phyloP scores from a whole-genome alignment of 2,888 invertebrate genomes.

The Agrochola lychnidis region DNA sequence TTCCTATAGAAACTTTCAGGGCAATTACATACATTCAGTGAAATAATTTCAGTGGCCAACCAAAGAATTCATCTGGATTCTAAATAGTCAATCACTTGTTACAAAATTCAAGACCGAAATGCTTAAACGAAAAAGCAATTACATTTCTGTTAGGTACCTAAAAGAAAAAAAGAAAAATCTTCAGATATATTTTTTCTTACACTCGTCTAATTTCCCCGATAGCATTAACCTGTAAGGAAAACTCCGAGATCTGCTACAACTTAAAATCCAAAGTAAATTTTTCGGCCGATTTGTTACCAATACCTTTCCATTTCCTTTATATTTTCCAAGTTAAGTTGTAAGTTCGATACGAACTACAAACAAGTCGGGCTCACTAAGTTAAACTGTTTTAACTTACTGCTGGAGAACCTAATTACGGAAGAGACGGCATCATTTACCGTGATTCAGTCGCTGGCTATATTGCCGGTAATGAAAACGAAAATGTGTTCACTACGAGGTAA shows the following conservation, averaged over 20 bases:
- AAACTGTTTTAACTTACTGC: conserved; percentile 45
- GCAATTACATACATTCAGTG: neutral
- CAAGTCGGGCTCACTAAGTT: conserved; percentile 60
- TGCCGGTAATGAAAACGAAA: conserved; percentile 55
- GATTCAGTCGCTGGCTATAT: conserved; percentile 55
- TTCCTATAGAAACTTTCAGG: conserved; percentile 5
- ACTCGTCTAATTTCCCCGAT: conserved; percentile 46
- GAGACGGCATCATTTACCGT: conserved; percentile 53
- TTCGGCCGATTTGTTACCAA: conserved; percentile 63
- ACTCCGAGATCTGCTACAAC: conserved; percentile 57
- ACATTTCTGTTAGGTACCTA: conserved; percentile 30
- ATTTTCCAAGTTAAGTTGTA: conserved; percentile 54
- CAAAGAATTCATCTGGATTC: conserved; percentile 26
- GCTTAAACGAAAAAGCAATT: conserved; percentile 33
- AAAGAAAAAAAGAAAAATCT: conserved; percentile 21
- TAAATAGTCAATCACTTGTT: conserved; percentile 33
- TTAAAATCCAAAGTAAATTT: conserved; percentile 67
- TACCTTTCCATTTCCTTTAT: conserved; percentile 59
- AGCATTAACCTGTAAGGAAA: conserved; percentile 51
- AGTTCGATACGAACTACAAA: conserved; percentile 55
- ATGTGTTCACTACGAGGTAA: conserved; percentile 57
- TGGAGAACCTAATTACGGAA: conserved; percentile 46
- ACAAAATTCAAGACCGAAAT: conserved; percentile 33
- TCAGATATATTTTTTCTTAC: conserved; percentile 36
- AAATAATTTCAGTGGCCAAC: conserved; percentile 25